Base-by-base conservation (phyloP, 2,888 invertebrate species). In the Lasioglossum pauxillum region DNA sequence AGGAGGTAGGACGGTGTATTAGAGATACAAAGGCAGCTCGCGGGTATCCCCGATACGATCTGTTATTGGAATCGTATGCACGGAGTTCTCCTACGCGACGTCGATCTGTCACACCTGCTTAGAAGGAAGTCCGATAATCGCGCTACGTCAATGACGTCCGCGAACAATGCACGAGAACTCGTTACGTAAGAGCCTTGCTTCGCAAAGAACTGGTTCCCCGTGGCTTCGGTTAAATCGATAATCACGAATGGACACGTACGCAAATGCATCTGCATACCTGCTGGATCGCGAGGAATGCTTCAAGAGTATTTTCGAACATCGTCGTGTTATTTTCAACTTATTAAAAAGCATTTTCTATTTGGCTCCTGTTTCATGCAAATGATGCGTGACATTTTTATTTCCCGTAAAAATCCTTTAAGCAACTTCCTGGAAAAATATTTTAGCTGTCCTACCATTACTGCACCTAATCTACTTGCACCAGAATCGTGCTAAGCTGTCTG, bases 201-300 rank as follows among this genome's bases (percentile, higher is more conserved):
- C 53, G 81, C 78, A 75, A 74, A 87, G 64, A 71, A 38, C 80
- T 78, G 84, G 73, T 80, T 76, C 74, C 71, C 71, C 88, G 84
- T 79, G 90, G 90, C 89, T 89, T 90, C 88, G 77, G 82, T 80
- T 88, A 82, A 89, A 90, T 89, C 87, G 86, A 86, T 90, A 88
- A 88, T 90, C 90, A n/a, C n/a, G 75, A 90, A 86, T 82, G 78
- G 77, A 82, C 87, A 81, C 77, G 83, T 64, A 74, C 75, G 53
- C 67, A 14, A 14, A n/a, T 35, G 49, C 35, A 73, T 67, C 69
- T 49, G 44, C 64, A 72, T 75, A 83, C 75, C 53, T 60, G 46
- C 27, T 72, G 27, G 74, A 75, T 46, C 71, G 35, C 35, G 35
- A 23, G 3, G 35, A 67, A 67, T 49, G 44, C 44, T 44, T 44